Percentiles rank a stretch among this genome's conserved stretches.
Evolutionary conservation across 1,140 invertebrate species (phyloP).

Genomic region (Meteorus sp.): DNA sequence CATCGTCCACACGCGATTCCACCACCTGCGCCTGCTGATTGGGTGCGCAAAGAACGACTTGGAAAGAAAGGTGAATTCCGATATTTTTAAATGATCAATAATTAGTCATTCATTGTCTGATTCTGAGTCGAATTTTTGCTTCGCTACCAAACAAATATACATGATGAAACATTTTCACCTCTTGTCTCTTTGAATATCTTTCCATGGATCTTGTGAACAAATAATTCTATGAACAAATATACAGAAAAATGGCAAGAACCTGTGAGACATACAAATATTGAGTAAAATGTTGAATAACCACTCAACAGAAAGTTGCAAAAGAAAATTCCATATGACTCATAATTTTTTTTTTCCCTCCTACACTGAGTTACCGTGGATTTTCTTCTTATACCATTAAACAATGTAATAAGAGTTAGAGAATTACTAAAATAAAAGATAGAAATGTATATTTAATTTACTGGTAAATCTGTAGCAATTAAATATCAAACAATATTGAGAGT

Average conservation of each 20-base stretch:
- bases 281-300: no score
- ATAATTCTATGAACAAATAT: no score
- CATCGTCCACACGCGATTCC: conserved; percentile 58
- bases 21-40: conserved; percentile 69
- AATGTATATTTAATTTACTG: conserved; percentile 4
- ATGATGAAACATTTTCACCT: no score
- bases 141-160: background rate
- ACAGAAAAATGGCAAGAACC: no score
- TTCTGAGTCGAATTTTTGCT: background rate
- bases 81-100: conserved; percentile 73
- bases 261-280: background rate
- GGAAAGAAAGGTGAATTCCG: conserved; percentile 96
- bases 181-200: no score
- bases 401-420: background rate
- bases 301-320: no score
- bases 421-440: conserved; percentile 2
- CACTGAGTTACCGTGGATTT: background rate
- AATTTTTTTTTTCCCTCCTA: background rate
- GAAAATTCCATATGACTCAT: background rate
- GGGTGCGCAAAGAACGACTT: conserved; percentile 82
- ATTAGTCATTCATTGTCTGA: background rate
- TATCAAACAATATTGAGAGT: background rate
- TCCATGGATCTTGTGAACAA: no score
- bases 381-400: background rate
- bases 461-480: conserved; percentile 3